Base-by-base conservation (phyloP, 2,888 invertebrate genomes). In the Autographa pulchrina region DNA sequence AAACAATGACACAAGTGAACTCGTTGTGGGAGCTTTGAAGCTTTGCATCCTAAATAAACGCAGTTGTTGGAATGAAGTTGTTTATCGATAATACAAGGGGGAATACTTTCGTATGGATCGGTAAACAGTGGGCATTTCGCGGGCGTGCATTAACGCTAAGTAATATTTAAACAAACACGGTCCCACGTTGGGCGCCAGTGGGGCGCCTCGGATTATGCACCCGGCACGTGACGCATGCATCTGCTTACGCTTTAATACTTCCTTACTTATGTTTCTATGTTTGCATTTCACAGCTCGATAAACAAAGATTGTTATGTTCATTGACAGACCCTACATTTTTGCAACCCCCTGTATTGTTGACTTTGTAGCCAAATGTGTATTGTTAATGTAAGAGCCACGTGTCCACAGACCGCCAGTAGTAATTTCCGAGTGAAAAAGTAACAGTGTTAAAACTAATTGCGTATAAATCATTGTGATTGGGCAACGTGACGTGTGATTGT, bases 271-370 rank as follows among this genome's bases (percentile, higher is more conserved):
- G 85, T 88, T 83, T 84, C 86, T 65, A 88, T 90, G 87, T 91
- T 90, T 91, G 89, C 85, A 91, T 91, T 91, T 88, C 82, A 84
- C 87, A 86, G 83, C 79, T 88, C 86, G 86, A 80, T 85, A 84
- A 87, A 80, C 89, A 89, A 79, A 83, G 81, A 72, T 71, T 69
- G 58, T 63, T 63, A 61, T 58, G 59, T 68, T 68, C 70, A 81
- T 69, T 73, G 52, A 62, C 48, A 61, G 63, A 71, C 77, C 70
- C 75, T 62, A 65, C 56, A 75, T 69, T 68, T 48, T 72, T 62
- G 59, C 68, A 62, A 68, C 68, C 64, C 68, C 61, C 61, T 56
- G 56, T 31, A 11, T 25, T 54, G 52, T 48, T n/a, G 48, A 48
- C 48, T 48, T 69, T 54, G 65, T 67, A 66, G 62, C 13, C 25